A percentile compares a stretch with the other conserved stretches of the same genome.
Conservation (phyloP, 2,797 vertebrate genomes). For the Cryptoblepharus egeriae region DNA sequence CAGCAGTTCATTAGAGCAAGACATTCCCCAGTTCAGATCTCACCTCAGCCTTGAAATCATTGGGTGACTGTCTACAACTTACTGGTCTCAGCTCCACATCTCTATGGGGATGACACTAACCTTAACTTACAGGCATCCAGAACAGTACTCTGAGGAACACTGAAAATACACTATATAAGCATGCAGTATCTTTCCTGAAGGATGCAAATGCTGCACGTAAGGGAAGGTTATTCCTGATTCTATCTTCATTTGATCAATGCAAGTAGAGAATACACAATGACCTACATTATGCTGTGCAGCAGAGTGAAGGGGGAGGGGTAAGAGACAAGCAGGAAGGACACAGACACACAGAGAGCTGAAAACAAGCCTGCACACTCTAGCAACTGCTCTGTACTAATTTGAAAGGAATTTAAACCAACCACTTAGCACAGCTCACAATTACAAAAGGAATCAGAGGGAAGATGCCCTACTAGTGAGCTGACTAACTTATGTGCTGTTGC, state of each 20-base stretch:
- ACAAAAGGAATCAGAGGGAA: not conserved
- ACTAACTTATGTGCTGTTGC: not conserved
- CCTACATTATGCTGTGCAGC: not conserved
- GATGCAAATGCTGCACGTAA: not conserved
- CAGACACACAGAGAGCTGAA: not conserved
- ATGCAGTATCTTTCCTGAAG: not conserved
- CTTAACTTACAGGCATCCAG: not conserved
- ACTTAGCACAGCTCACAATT: not conserved
- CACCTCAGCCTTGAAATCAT: not conserved
- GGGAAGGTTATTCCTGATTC: not conserved
- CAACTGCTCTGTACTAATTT: not conserved
- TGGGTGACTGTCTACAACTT: not conserved
- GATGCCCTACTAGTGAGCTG: not conserved
- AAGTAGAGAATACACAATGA: not conserved
- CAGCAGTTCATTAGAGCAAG: not conserved
- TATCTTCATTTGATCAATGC: not conserved
- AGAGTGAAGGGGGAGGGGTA: not conserved
- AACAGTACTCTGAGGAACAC: not conserved
- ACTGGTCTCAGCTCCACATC: not conserved
- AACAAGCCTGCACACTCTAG: not conserved
- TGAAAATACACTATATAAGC: not conserved
- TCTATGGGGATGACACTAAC: not conserved
- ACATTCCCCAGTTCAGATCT: not conserved
- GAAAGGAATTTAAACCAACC: slow-evolving; percentile 5
- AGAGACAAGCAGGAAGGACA: not conserved